phyloP scores from a whole-genome alignment of 1,140 invertebrate genomes.

The Drosophila arizonae region DNA sequence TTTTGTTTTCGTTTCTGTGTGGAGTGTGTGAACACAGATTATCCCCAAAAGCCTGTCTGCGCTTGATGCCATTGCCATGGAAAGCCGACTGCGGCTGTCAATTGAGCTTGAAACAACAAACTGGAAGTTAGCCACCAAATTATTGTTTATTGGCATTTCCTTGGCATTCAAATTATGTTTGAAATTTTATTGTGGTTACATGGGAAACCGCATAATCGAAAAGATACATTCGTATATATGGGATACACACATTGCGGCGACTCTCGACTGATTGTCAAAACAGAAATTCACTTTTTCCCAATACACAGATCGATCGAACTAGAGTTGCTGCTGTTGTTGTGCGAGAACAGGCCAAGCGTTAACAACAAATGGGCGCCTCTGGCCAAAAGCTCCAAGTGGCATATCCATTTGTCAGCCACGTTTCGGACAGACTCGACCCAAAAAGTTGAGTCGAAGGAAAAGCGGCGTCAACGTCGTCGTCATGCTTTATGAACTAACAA shows the following conservation, averaged over 20 bases:
- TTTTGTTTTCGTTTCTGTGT: slow-evolving; percentile 7
- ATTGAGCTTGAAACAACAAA: slow-evolving; percentile 28
- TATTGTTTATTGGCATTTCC: slow-evolving; percentile 65
- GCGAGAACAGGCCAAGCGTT: slow-evolving; percentile 57
- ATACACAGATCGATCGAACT: slow-evolving; percentile 23
- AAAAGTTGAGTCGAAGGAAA: slow-evolving; percentile 30
- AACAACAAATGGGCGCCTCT: slow-evolving; percentile 20
- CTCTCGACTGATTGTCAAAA: slow-evolving; percentile 18
- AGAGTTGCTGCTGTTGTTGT: background rate
- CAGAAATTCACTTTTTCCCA: slow-evolving; percentile 53
- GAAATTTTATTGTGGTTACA: slow-evolving; percentile 49
- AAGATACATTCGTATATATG: slow-evolving; percentile 16
- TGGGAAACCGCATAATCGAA: slow-evolving; percentile 46
- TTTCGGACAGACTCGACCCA: slow-evolving; percentile 3
- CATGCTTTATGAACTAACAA: slow-evolving; percentile 26
- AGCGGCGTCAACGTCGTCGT: slow-evolving; percentile 32
- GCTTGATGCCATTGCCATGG: background rate
- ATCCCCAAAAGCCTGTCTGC: slow-evolving; percentile 31
- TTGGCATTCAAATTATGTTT: slow-evolving; percentile 40
- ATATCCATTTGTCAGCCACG: background rate
- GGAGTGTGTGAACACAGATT: slow-evolving; percentile 13
- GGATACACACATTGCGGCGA: slow-evolving; percentile 21
- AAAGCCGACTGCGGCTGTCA: slow-evolving; percentile 40
- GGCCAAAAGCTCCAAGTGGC: background rate
- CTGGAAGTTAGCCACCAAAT: slow-evolving; percentile 44